phyloP scores from a whole-genome alignment of 2,797 vertebrate species.

The Thalassophryne amazonica region DNA sequence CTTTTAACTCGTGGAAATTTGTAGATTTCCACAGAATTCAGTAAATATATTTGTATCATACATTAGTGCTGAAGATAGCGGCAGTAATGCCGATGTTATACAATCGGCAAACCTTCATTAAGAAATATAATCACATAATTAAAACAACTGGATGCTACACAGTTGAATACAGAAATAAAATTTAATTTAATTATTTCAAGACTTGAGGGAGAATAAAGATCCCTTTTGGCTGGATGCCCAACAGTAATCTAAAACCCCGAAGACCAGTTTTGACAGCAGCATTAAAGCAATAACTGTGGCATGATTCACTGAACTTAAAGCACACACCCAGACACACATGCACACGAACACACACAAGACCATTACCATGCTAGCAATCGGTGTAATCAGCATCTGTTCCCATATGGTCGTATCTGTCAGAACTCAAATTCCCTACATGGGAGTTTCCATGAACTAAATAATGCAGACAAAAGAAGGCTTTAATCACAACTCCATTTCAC shows the following conservation, averaged over 20 bases:
- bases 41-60: not conserved
- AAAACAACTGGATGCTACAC: conserved; percentile 23
- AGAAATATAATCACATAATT: not conserved
- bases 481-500: conserved; percentile 1
- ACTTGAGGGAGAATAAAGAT: not conserved
- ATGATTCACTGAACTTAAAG: conserved; percentile 25
- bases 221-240: conserved; percentile 9
- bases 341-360: conserved; percentile 37
- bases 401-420: conserved; percentile 4
- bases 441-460: conserved; percentile 5
- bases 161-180: conserved; percentile 24
- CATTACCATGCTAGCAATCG: conserved; percentile 37
- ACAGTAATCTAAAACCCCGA: not conserved
- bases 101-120: too few relatives aligned
- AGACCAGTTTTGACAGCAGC: conserved; percentile 17
- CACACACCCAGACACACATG: too few relatives aligned
- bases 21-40: not conserved
- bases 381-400: conserved; percentile 56
- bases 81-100: too few relatives aligned
- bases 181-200: too few relatives aligned
- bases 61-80: too few relatives aligned
- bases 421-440: not conserved
- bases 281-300: conserved; percentile 22
- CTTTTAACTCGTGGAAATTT: not conserved
- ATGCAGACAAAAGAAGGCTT: not conserved